Evolutionary conservation across 2,888 invertebrate species (phyloP).

Genomic region (Cheilosia soror): DNA sequence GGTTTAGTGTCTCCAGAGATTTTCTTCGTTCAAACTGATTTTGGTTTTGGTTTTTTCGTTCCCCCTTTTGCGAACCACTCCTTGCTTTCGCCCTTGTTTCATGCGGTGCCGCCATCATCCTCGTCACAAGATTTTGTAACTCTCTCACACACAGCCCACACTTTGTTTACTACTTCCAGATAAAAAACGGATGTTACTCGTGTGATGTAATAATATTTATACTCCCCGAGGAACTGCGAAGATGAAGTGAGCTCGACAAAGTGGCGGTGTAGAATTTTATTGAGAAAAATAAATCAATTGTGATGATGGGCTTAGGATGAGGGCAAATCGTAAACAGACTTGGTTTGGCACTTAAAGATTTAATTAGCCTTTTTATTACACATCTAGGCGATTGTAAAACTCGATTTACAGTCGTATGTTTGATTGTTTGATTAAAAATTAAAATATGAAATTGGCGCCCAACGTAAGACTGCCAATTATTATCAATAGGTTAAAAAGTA

Average conservation of each 20-base stretch:
- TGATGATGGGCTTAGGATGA: background rate
- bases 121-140: conserved; percentile 14
- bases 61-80: conserved; percentile 19
- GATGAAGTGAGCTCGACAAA: background rate
- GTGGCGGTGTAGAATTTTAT: background rate
- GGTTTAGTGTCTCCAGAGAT: conserved; percentile 50
- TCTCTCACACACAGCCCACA: conserved; percentile 32
- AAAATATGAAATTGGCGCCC: too few species aligned
- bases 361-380: too few species aligned
- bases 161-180: conserved; percentile 19
- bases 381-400: too few species aligned
- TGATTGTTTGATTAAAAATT: too few species aligned
- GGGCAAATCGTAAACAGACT: background rate
- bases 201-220: conserved; percentile 41
- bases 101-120: background rate
- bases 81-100: conserved; percentile 25
- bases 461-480: too few species aligned
- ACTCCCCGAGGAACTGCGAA: conserved; percentile 4
- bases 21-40: conserved; percentile 28
- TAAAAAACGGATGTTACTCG: conserved; percentile 32
- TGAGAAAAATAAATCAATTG: background rate
- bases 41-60: conserved; percentile 6
- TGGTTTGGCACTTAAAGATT: too few species aligned
- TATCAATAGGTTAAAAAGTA: too few species aligned
- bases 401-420: too few species aligned